phyloP scores from a whole-genome alignment of 1,140 invertebrate genomes.

The Ylistrum balloti region DNA sequence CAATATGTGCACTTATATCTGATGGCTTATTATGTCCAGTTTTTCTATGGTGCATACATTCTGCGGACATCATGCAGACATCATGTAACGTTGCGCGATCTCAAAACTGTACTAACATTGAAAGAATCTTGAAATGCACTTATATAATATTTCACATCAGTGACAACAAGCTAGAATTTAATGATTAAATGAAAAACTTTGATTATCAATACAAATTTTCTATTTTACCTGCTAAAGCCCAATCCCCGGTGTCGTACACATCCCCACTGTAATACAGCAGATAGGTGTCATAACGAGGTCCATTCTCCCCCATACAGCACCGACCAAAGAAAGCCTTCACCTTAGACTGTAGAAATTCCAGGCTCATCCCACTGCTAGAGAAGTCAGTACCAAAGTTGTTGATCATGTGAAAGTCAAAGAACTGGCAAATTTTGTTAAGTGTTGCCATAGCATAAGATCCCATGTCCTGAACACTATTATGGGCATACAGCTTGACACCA shows the following conservation, averaged over 20 bases:
- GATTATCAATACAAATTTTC: no score
- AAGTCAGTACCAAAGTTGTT: conserved; percentile 81
- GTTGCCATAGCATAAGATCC: conserved; percentile 71
- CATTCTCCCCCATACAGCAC: conserved; percentile 72
- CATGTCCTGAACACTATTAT: conserved; percentile 73
- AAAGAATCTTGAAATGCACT: no score
- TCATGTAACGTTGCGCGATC: no score
- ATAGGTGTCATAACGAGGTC: conserved; percentile 81
- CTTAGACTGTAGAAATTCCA: conserved; percentile 76
- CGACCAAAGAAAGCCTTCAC: conserved; percentile 78
- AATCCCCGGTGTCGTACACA: conserved; percentile 79
- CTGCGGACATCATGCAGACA: no score
- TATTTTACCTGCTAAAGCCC: conserved; percentile 77
- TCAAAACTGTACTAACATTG: no score
- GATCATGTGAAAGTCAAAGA: conserved; percentile 80
- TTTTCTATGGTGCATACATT: no score
- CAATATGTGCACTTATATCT: no score
- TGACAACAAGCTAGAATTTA: no score
- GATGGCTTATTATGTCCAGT: no score
- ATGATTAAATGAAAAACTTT: no score
- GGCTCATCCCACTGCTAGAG: conserved; percentile 76
- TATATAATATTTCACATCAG: no score
- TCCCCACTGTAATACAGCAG: conserved; percentile 80
- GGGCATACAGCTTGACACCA: conserved; percentile 71
- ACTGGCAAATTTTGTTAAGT: conserved; percentile 75